A percentile compares a stretch with the other conserved stretches of the same genome.
These are phyloP conservation scores for Alcedo atthis DNA, from an alignment of 2,797 vertebrate species.

Conservation along the genomic window DNA sequence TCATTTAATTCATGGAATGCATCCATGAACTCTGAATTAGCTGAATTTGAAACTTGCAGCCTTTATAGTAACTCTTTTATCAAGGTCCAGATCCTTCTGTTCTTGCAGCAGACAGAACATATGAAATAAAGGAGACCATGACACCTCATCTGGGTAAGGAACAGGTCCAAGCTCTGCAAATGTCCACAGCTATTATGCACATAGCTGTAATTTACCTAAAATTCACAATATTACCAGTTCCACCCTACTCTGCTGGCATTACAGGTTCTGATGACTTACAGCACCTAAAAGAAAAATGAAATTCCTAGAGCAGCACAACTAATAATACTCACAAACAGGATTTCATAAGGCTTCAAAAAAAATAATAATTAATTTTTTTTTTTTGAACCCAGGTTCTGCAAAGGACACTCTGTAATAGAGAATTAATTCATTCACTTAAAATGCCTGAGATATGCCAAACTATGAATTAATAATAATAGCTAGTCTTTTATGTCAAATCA, in stretches of 20 bases:
- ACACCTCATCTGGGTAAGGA: neutral
- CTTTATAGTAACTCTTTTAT: neutral
- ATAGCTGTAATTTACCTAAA: neutral
- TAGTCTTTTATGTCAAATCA: constrained; percentile 37
- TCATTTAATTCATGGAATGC: neutral
- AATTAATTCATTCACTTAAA: constrained; percentile 32
- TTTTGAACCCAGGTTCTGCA: neutral
- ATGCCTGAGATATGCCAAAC: neutral
- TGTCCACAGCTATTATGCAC: neutral
- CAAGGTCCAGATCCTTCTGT: neutral
- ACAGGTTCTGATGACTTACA: neutral
- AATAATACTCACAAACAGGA: neutral
- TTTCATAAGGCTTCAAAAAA: neutral
- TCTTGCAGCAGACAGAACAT: neutral
- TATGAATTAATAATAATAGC: constrained; percentile 51
- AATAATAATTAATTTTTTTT: neutral
- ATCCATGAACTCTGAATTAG: neutral
- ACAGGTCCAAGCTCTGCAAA: neutral
- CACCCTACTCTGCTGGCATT: neutral
- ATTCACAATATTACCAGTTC: neutral
- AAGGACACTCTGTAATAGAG: neutral
- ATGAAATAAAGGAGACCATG: neutral
- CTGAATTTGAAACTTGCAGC: neutral
- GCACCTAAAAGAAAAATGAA: neutral
- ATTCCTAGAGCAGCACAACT: neutral